Evolutionary conservation across 2,888 invertebrate species (phyloP).

Genomic region (Tanytarsus gracilentus): DNA sequence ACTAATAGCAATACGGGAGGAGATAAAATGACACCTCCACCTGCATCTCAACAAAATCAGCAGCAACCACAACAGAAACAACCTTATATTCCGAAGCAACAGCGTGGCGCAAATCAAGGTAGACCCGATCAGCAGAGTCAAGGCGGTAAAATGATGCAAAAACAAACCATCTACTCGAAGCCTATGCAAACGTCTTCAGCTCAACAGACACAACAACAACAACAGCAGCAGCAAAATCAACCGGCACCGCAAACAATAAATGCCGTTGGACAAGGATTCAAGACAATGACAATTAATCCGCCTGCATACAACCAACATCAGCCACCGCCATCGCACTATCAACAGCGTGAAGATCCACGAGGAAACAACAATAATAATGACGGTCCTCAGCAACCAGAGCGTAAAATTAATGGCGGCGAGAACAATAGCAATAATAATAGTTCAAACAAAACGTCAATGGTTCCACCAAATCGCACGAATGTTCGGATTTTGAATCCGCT

Average conservation of each 20-base stretch:
- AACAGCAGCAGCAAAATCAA: slow-evolving; percentile 4
- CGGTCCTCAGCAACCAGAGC: slow-evolving; percentile 17
- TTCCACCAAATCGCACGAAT: slow-evolving; percentile 13
- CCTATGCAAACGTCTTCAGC: background rate
- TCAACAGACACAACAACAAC: slow-evolving; percentile 3
- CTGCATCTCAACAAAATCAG: slow-evolving; percentile 27
- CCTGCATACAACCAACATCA: slow-evolving; percentile 33
- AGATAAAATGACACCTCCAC: slow-evolving; percentile 34
- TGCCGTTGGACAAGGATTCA: slow-evolving; percentile 31
- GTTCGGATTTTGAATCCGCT: slow-evolving; percentile 20
- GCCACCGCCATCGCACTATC: slow-evolving; percentile 32
- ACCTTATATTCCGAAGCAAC: slow-evolving; percentile 27
- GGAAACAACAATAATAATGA: slow-evolving; percentile 21
- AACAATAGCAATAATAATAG: slow-evolving; percentile 10
- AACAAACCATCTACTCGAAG: too few relatives aligned
- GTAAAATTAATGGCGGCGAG: slow-evolving; percentile 8
- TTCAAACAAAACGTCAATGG: slow-evolving; percentile 12
- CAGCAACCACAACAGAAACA: slow-evolving; percentile 26
- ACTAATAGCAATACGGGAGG: slow-evolving; percentile 12
- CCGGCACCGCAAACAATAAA: slow-evolving; percentile 13
- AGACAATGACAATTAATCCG: slow-evolving; percentile 32
- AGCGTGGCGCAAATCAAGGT: background rate
- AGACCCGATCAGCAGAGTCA: slow-evolving; percentile 1
- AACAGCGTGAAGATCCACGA: slow-evolving; percentile 30
- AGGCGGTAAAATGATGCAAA: background rate